These are phyloP conservation scores for Montifringilla adamsi DNA, from an alignment of 2,113 vertebrate species.

Conservation along the genomic window DNA sequence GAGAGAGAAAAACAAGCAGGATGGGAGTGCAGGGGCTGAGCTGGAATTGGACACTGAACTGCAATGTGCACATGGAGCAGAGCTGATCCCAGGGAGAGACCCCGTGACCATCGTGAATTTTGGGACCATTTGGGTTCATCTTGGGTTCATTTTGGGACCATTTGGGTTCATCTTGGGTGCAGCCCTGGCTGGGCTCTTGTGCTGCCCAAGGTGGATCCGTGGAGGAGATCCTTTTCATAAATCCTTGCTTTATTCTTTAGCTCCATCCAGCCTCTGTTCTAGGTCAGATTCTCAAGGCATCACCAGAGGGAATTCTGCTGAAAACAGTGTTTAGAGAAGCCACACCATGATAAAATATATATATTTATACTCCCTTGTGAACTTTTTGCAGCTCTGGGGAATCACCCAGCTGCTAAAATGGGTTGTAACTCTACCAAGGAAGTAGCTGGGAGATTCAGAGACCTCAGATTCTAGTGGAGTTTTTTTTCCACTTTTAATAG, in stretches of 20 bases:
- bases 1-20: background rate
- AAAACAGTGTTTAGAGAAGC: background rate
- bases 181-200: background rate
- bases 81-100: background rate
- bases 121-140: background rate
- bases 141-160: background rate
- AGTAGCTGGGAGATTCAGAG: background rate
- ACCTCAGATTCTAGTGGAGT: background rate
- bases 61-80: background rate
- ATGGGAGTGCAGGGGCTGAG: background rate
- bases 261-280: fast-evolving
- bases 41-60: background rate
- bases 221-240: background rate
- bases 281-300: background rate
- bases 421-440: background rate
- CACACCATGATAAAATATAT: fast-evolving
- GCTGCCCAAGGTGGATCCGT: background rate
- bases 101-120: background rate
- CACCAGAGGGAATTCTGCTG: background rate
- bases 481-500: background rate
- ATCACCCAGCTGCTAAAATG: background rate
- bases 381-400: background rate
- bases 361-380: background rate
- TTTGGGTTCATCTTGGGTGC: background rate
- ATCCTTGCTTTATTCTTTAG: background rate